Conservation (phyloP, 2,888 invertebrate genomes). For the Ectemnius cavifrons region DNA sequence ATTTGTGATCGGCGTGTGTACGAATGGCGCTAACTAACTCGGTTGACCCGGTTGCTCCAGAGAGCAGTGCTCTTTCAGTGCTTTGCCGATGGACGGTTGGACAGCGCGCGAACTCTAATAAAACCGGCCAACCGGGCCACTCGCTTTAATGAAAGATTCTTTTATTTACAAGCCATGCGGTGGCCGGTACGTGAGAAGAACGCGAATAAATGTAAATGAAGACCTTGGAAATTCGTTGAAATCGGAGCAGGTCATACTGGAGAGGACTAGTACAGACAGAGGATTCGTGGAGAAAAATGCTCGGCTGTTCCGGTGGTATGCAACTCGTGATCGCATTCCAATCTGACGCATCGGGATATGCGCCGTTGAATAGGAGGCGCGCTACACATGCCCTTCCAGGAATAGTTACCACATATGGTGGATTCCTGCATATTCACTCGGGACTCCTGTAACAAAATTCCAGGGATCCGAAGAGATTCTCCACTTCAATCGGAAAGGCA, state of each 20-base stretch:
- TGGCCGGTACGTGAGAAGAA: no score
- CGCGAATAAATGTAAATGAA: not conserved
- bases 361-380: constrained; percentile 35
- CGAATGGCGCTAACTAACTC: no score
- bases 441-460: constrained; percentile 46
- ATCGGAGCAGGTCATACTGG: constrained; percentile 20
- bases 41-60: no score
- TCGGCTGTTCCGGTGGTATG: constrained; percentile 30
- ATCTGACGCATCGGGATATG: constrained; percentile 37
- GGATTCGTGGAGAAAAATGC: constrained; percentile 13
- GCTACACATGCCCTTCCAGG: constrained; percentile 39
- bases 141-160: no score
- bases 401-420: constrained; percentile 50
- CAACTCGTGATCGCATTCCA: constrained; percentile 42
- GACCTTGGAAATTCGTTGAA: constrained; percentile 21
- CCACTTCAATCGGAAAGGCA: constrained; percentile 15
- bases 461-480: constrained; percentile 45
- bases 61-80: no score
- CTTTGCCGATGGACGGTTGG: no score
- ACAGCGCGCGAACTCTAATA: no score
- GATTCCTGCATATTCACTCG: constrained; percentile 49
- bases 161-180: no score
- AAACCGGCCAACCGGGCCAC: no score
- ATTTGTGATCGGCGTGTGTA: no score
- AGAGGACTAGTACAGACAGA: constrained; percentile 5